phyloP scores from a whole-genome alignment of 2,888 invertebrate species.

The Nematopogon swammerdamellus region DNA sequence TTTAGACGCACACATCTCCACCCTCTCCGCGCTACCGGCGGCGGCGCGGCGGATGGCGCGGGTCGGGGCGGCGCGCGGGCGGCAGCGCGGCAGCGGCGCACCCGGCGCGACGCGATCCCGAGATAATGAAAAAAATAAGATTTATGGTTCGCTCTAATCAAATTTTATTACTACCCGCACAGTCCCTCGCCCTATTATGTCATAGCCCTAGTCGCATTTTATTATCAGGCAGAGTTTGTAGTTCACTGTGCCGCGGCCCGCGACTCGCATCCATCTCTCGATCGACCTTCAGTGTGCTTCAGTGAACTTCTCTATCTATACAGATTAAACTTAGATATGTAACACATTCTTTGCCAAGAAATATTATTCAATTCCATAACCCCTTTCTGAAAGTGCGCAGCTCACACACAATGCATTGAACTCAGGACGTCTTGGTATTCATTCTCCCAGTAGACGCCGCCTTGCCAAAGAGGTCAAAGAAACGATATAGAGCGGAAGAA shows the following conservation, averaged over 20 bases:
- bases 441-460: no score
- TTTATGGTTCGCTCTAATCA: conserved; percentile 53
- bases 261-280: not conserved
- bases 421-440: no score
- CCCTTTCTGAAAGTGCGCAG: no score
- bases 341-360: no score
- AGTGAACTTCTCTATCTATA: no score
- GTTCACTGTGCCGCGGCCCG: conserved; percentile 17
- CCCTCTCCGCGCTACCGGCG: no score
- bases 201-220: conserved; percentile 21
- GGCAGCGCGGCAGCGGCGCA: conserved; percentile 4
- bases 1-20: conserved; percentile 23
- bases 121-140: conserved; percentile 52
- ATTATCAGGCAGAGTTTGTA: conserved; percentile 18
- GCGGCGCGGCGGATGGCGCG: conserved; percentile 17
- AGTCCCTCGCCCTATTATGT: conserved; percentile 29
- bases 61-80: conserved; percentile 27
- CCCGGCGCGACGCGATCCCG: conserved; percentile 13
- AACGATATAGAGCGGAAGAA: no score
- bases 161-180: conserved; percentile 44
- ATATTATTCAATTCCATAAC: no score
- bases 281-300: no score
- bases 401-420: no score
- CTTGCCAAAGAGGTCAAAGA: no score
- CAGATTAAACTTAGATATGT: no score